Evolutionary conservation across 2,113 vertebrate genomes (phyloP), one percentile per base, ranked within the genome.

Genomic region (Tachycineta bicolor): DNA sequence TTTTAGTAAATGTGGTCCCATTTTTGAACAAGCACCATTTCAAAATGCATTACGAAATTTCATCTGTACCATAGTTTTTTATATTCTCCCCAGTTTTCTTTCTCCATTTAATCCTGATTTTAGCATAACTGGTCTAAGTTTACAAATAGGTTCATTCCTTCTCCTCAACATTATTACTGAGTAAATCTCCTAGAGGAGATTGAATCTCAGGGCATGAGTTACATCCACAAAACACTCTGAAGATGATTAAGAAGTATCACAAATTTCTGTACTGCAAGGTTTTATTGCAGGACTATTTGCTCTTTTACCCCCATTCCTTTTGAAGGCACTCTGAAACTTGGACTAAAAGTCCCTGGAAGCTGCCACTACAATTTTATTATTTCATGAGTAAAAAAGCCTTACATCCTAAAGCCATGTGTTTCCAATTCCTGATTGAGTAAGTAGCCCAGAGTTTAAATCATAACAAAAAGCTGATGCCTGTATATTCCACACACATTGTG

Each of bases 401-500:
- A 13, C 50, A 33, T 65, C 59, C 47, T 69, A 55, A 59, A 86
- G 90, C 75, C 96, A 96, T 70, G 46, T 95, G 94, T 88, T 97
- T 97, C 83, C 88, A 93, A 94, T 97, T 96, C 33, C 11, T n/a
- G 85, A 63, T 5, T 90, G 47, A 87, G 76, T 14, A 87, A 89
- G 46, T 5, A 74, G 71, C 71, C 39, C 26, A 26, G 76, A 77
- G 46, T 70, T 91, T 90, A 90, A 94, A 52, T 55, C 47, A 34
- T 52, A 92, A 96, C 44, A 90, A 95, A 92, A 96, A 94, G 55
- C 68, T 80, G 76, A 70, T 12, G 6, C 73, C 83, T 64, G 7
- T 18, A 20, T 16, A 44, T 25, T 53, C 28, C 33, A 75, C 0
- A 0, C 2, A 5, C 23, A 9, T 39, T 18, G 62, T 31, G 63